Base-by-base conservation (phyloP, 64 coral and sea anemone species). In the Dendronephthya gigantea region DNA sequence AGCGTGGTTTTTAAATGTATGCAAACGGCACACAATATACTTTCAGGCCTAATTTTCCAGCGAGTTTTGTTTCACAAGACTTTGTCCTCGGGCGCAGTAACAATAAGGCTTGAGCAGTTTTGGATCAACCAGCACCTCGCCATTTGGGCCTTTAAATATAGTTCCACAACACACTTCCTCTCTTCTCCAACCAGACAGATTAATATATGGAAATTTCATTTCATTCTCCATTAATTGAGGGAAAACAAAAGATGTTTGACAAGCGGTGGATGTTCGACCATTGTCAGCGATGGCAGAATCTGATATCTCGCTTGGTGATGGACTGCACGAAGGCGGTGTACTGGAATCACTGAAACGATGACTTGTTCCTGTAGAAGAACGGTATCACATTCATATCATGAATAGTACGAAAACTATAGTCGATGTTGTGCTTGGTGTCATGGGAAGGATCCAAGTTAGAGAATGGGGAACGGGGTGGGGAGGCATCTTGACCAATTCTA, bases 151-250 rank as follows among this genome's bases (percentile, higher is more conserved):
- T 65, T 90, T 88, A 85, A 98, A 98, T 41, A 98, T 98, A 7
- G 91, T 93, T 1, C 95, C 95, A 90, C 95, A 98, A 25, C 95
- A 98, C 68, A 98, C 93, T 52, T 98, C 95, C 84, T 98, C 95
- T 85, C 87, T 89, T 22, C 92, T 86, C 95, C 95, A 98, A 41
- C 84, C 68, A n/a, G 95, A 98, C 27, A 98, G 85, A 48, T 98
- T 92, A 74, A 98, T 93, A 34, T 93, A 98, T 22, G 95, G 95
- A 11, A 98, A 74, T 74, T 98, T 98, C 4, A 82, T 87, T 39
- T 88, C 43, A 68, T 87, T 84, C 23, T 91, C 88, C 39, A 68
- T 68, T 23, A 98, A 35, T 36, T 92, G 86, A 9, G 95, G 95
- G 32, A 93, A 98, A 1, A 98, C 87, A 41, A 98, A 98, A 2